Conservation (phyloP, 2,113 vertebrate genomes). For the Platycercus adscitus region DNA sequence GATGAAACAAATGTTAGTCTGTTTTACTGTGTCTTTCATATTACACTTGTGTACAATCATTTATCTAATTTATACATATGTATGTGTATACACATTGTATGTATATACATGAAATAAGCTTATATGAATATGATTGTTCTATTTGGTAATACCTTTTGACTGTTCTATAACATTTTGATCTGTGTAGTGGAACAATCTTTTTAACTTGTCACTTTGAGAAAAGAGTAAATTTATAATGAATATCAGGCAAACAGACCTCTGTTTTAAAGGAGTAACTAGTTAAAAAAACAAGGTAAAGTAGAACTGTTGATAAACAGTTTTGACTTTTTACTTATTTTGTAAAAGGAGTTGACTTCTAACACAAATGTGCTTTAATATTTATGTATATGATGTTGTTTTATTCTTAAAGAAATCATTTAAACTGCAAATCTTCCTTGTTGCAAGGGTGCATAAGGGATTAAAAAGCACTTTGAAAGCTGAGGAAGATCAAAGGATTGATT, state of each 20-base stretch:
- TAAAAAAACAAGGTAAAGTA: not conserved
- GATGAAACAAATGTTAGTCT: not conserved
- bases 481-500: conserved; percentile 5
- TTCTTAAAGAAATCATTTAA: not conserved
- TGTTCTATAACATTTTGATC: not conserved
- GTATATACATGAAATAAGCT: not conserved
- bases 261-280: not conserved
- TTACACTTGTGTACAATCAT: not conserved
- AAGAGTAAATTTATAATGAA: not conserved
- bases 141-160: not conserved
- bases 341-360: not conserved
- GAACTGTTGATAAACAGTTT: not conserved
- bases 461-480: not conserved
- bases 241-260: not conserved
- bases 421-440: not conserved
- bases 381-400: not conserved
- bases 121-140: not conserved
- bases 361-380: not conserved
- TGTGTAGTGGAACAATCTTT: not conserved
- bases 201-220: not conserved
- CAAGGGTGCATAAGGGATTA: not conserved
- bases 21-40: not conserved
- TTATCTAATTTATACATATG: not conserved
- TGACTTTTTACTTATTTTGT: not conserved
- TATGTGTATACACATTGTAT: not conserved